phyloP scores from a whole-genome alignment of 2,888 invertebrate species.

The Caenorhabditis imperialis region DNA sequence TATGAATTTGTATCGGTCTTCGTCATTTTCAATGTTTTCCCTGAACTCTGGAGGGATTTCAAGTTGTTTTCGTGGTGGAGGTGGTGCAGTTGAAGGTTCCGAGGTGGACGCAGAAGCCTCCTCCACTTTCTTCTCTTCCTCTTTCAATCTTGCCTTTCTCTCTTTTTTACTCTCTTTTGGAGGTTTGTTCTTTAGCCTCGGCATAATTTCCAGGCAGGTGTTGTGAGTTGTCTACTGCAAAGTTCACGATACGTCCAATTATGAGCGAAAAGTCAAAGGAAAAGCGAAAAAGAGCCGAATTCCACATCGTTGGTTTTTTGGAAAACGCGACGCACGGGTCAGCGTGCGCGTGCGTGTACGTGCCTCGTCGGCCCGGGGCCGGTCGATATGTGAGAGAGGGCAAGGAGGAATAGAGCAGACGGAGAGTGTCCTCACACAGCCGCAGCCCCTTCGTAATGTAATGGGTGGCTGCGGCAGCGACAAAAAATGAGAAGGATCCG shows the following conservation, averaged over 20 bases:
- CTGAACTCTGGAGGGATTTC: too few relatives aligned
- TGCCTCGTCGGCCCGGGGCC: background rate
- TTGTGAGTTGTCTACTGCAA: too few relatives aligned
- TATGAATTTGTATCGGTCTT: too few relatives aligned
- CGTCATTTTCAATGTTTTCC: too few relatives aligned
- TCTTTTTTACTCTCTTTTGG: background rate
- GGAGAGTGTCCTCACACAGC: constrained; percentile 19
- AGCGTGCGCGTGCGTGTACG: background rate
- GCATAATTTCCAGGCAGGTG: constrained; percentile 1
- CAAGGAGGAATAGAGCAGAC: constrained; percentile 28
- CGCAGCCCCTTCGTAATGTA: constrained; percentile 16
- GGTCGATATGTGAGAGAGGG: constrained; percentile 17
- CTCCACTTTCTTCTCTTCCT: background rate
- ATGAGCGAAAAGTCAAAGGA: too few relatives aligned
- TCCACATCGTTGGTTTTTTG: too few relatives aligned
- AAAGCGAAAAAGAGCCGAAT: too few relatives aligned
- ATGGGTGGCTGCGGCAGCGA: background rate
- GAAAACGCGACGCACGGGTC: background rate
- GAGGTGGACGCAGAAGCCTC: background rate
- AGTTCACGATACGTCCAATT: too few relatives aligned
- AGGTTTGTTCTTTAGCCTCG: background rate
- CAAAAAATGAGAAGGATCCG: too few relatives aligned
- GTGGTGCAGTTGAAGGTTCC: too few relatives aligned
- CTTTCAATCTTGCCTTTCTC: background rate
- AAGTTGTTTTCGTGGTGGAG: too few relatives aligned